Evolutionary conservation across 2,113 vertebrate species (phyloP).

Genomic region (Anser cygnoides): DNA sequence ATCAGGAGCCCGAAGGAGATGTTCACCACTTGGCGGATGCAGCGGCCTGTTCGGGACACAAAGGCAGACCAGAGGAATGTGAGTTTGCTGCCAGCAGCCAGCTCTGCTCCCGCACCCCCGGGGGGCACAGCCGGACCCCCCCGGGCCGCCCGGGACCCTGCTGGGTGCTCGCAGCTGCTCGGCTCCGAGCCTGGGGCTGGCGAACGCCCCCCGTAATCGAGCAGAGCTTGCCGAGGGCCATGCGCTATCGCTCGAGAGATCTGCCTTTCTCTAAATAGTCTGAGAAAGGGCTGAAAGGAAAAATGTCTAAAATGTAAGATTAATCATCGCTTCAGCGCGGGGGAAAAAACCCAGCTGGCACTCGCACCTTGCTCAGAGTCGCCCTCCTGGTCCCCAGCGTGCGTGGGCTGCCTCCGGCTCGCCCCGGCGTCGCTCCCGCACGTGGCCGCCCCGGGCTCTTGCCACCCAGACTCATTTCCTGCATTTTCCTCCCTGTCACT

Average conservation of each 20-base stretch:
- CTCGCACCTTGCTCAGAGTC: background rate
- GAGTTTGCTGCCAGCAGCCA: rapidly evolving
- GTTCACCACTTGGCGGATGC: slow-evolving; percentile 79
- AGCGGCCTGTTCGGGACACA: slow-evolving; percentile 49
- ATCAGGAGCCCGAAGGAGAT: slow-evolving; percentile 84
- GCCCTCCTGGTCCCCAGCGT: background rate
- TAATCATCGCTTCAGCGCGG: background rate
- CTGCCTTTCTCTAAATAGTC: slow-evolving; percentile 60
- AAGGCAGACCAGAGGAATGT: background rate
- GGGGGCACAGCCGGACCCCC: background rate
- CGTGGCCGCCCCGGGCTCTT: background rate
- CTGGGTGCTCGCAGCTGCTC: background rate
- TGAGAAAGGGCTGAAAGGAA: slow-evolving; percentile 52
- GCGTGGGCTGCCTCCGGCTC: background rate
- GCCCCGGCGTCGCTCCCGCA: rapidly evolving
- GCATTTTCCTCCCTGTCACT: background rate
- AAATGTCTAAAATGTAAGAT: slow-evolving; percentile 41
- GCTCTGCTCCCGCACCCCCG: background rate
- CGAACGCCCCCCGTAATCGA: rapidly evolving
- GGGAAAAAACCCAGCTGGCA: slow-evolving; percentile 18
- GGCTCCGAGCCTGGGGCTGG: background rate
- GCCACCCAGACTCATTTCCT: rapidly evolving
- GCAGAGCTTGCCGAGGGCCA: background rate
- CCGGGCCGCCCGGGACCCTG: rapidly evolving
- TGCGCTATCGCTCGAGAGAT: background rate